Evolutionary conservation across 2,113 vertebrate genomes (phyloP), one percentile per base, ranked within the genome.

Genomic region (Sinocyclocheilus maitianheensis): DNA sequence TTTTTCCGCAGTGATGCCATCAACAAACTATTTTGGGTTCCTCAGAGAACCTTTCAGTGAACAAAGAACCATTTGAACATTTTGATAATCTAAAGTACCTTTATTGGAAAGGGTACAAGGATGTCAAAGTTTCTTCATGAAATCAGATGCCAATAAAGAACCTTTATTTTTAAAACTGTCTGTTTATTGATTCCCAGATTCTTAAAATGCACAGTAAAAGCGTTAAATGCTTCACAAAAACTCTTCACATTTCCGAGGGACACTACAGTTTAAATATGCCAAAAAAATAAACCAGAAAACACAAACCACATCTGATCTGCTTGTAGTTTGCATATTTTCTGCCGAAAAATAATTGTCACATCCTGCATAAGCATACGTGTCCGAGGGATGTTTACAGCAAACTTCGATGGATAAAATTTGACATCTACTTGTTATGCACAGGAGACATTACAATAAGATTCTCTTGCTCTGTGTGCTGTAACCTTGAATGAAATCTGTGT

Each of bases 351-450:
- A 20, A 78, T 22, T 81, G 63, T 88, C 40, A 58, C 46, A 65
- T 75, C 30, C 81, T 58, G 69, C 5, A 26, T 81, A 26, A 78
- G 43, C 84, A 77, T 78, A 65, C 79, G 86, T 84, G 51, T 18
- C 30, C 12, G 3, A 86, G 62, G 62, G 22, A 30, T 58, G 62
- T 82, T 88, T 77, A 77, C 81, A 71, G 46, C 46, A 22, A 69
- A 72, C 72, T 11, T 14, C 60, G 58, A 62, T 76, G 51, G 81
- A 40, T 51, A 67, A 87, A 88, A 48, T 89, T 83, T 91, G 91
- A 89, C 87, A 91, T 89, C 84, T 84, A 77, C 26, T 46, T 89
- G 88, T 85, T 90, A 88, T 89, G 88, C 48, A 87, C 87, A 89
- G 81, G 89, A 93, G 80, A 74, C 55, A 26, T 86, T 84, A 22